Percentiles rank a stretch among this genome's conserved stretches.
phyloP scores from a whole-genome alignment of 2,113 vertebrate species.

The Petroica traversi region DNA sequence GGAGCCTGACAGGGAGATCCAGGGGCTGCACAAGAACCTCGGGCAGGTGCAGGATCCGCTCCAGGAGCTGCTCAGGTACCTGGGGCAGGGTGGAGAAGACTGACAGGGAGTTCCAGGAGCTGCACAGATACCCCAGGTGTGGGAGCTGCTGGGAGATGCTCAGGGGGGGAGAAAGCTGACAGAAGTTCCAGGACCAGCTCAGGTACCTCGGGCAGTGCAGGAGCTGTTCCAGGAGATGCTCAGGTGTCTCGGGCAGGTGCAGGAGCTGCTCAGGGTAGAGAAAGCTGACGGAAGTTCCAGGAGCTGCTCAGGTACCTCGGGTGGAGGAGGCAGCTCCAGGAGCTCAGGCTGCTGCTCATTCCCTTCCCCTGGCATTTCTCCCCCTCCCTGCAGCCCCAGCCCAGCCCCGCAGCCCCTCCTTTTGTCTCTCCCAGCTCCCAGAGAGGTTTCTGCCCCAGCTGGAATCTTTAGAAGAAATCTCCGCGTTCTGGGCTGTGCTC shows the following conservation, averaged over 20 bases:
- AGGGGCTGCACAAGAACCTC: too few relatives aligned
- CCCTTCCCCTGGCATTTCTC: not conserved
- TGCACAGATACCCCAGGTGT: too few relatives aligned
- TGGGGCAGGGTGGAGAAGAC: too few relatives aligned
- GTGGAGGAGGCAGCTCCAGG: not conserved
- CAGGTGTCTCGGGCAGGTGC: not conserved
- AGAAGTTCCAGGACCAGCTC: not conserved
- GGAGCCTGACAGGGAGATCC: too few relatives aligned
- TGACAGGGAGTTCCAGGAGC: too few relatives aligned
- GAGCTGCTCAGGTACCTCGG: not conserved
- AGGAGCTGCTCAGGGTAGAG: too few relatives aligned
- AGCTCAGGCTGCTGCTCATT: not conserved
- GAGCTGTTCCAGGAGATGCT: not conserved
- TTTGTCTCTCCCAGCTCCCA: not conserved
- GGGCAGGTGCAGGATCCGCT: not conserved
- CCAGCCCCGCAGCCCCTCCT: not conserved
- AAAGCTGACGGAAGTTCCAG: too few relatives aligned
- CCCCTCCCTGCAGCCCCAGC: not conserved
- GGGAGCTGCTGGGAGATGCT: too few relatives aligned
- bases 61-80: not conserved
- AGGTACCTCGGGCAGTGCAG: not conserved
- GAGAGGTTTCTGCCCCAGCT: not conserved
- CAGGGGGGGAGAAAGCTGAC: too few relatives aligned
- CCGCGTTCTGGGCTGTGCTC: not conserved
- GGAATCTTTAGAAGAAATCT: not conserved